Conservation (phyloP, 2,888 invertebrate species). For the Rhopalosiphum nymphaeae region DNA sequence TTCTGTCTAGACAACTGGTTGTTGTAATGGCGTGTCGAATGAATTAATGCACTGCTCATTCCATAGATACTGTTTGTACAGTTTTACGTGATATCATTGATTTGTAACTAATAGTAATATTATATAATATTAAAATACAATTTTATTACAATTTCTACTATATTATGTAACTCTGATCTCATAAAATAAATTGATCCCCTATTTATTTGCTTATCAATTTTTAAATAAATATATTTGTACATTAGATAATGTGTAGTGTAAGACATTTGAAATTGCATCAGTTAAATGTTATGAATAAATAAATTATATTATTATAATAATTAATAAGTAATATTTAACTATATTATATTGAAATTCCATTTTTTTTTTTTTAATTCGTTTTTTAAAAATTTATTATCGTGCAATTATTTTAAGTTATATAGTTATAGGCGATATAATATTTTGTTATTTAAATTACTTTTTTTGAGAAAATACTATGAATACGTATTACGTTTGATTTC, state of each 20-base stretch:
- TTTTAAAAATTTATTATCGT: neutral
- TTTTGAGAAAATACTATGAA: neutral
- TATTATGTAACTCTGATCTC: neutral
- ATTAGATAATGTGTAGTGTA: neutral
- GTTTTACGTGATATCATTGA: neutral
- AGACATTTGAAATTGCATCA: neutral
- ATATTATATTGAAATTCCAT: neutral
- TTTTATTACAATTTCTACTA: neutral
- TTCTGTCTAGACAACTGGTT: conserved; percentile 35
- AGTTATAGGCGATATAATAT: neutral
- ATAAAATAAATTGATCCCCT: neutral
- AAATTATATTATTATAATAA: neutral
- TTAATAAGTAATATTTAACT: neutral
- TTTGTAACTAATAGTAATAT: neutral
- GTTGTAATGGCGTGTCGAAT: neutral
- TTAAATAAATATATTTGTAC: neutral
- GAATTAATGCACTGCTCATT: neutral
- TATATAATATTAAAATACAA: neutral
- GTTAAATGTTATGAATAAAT: neutral
- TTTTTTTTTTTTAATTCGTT: neutral
- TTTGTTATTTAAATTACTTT: neutral
- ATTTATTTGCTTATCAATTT: neutral
- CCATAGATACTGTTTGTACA: neutral
- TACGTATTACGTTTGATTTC: neutral
- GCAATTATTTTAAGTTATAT: neutral